A percentile compares a stretch with the other conserved stretches of the same genome.
Conservation (phyloP, 2,113 vertebrate genomes). For the Noctilio leporinus region DNA sequence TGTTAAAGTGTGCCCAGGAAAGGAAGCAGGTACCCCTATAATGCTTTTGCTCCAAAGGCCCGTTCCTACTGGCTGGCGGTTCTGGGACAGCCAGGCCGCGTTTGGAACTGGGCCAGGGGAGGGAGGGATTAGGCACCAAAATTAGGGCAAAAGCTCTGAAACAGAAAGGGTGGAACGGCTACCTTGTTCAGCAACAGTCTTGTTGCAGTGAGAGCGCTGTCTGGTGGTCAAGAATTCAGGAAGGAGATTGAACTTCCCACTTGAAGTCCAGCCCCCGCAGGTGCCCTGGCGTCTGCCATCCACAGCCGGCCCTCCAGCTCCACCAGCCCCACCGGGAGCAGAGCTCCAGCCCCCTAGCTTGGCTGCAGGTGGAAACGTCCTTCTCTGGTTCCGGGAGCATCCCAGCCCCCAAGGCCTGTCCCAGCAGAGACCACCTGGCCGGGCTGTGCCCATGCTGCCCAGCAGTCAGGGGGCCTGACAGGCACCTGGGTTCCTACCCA, state of each 20-base stretch:
- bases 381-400: background rate
- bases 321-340: background rate
- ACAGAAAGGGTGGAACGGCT: background rate
- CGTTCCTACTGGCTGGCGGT: background rate
- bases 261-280: background rate
- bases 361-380: background rate
- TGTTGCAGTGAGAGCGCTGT: background rate
- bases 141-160: background rate
- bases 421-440: background rate
- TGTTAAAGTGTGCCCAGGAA: background rate
- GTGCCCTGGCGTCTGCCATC: background rate
- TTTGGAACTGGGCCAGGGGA: background rate
- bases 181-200: background rate
- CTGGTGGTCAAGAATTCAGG: background rate
- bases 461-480: background rate
- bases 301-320: background rate
- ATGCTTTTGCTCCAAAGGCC: background rate
- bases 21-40: background rate
- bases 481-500: accelerated
- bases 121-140: background rate
- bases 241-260: background rate
- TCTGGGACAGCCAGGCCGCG: background rate
- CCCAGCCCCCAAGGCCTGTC: background rate
- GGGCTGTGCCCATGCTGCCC: background rate
- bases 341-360: background rate